Base-by-base conservation (phyloP, 1,140 invertebrate genomes). In the Drosophila obscura region DNA sequence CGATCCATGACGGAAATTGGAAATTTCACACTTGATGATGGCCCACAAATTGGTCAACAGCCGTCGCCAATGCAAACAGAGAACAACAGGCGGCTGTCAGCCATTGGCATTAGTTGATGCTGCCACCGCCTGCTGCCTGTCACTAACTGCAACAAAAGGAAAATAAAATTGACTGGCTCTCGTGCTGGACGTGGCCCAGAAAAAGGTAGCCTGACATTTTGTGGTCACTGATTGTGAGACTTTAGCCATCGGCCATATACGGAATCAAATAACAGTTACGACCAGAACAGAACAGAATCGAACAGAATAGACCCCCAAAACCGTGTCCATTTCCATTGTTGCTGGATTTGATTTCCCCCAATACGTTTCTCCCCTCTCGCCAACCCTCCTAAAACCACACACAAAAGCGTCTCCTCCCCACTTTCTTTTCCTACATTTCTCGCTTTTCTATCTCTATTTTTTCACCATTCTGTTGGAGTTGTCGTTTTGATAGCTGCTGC, bases 1-100 rank as follows among this genome's bases (percentile, higher is more conserved):
- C 44, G 44, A 60, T 57, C 59, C 46, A 59, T 79, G 61, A 74
- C 83, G 81, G 81, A 85, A 85, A 85, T 85, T 85, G 81, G 69
- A 85, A 85, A 85, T 85, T 85, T 85, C 81, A 87, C 81, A 85
- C 81, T 85, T 87, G 81, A 82, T 87, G 83, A 85, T 85, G 82
- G 81, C 74, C 83, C 80, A 72, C 81, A 85, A 85, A 85, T 85
- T 85, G 81, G 81, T 85, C 82, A 85, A 87, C 79, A 85, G 57
- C 59, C 82, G 53, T 59, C 46, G 73, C 44, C 60, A 64, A 81
- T 65, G 55, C 59, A 60, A 35, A 39, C 26, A 61, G 50, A 22
- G 57, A 64, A 52, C 72, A 55, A 64, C 62, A 67, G 44, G 46
- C 80, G 44, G 46, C 80, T 73, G 80, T 77, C 81, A 69, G 67